Base-by-base conservation (phyloP, 2,113 vertebrate genomes). In the Labeo rohita region DNA sequence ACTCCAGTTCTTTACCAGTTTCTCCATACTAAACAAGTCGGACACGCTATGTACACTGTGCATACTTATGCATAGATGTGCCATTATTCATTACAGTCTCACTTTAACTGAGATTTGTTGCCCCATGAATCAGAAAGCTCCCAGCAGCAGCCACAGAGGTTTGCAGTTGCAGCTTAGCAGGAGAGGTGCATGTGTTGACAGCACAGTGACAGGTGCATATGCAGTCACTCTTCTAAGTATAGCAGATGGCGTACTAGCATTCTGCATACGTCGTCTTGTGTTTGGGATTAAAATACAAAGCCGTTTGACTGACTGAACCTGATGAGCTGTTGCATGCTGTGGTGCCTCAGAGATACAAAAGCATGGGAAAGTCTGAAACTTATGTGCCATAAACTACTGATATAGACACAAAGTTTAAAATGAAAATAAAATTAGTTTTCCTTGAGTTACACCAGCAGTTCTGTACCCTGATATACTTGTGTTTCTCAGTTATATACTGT, bases 161-260 rank as follows among this genome's bases (percentile, higher is more conserved):
- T 81, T 82, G 34, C 63, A 52, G 45, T 79, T 49, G 52, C 80
- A 84, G 15, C 52, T 16, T 49, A 82, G 68, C 39, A 21, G 36
- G 63, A 75, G 50, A 88, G 39, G 43, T 52, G 13, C 81, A 49
- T 36, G 68, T 72, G 89, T 79, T 83, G 90, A 89, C 83, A 86
- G 66, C 45, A 49, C 54, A 72, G 87, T 56, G 82, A 91, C 91
- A 91, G 91, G 91, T 91, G 91, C 80, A 8, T 66, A 78, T 81
- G 73, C 43, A 81, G 86, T 88, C 89, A 90, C 84, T 83, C 74
- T 59, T 87, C 91, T 90, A 88, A 78, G 85, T 91, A 85, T 89
- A 91, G 89, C 65, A 66, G 21, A 13, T 63, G 12, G 47, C 39
- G 54, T 70, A 39, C 65, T 49, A 81, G 86, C 83, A 86, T 88